phyloP scores from a whole-genome alignment of 2,113 vertebrate genomes.

The Suncus etruscus region DNA sequence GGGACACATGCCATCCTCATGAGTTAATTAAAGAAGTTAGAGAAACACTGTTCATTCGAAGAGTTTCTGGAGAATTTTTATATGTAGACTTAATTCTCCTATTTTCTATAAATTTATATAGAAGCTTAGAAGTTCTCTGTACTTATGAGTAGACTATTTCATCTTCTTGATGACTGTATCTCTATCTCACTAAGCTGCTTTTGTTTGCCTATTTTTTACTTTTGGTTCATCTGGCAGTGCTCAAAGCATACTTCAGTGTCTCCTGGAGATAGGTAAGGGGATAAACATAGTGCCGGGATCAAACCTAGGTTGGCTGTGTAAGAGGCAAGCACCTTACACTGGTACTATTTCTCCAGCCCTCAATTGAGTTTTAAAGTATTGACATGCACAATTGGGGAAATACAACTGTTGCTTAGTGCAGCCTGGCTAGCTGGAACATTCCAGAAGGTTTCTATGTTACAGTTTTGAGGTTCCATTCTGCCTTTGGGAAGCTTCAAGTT shows the following conservation, averaged over 20 bases:
- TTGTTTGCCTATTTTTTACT: too few relatives aligned
- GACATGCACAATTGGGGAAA: constrained; percentile 28
- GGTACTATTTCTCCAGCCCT: not conserved
- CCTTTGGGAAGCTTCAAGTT: not conserved
- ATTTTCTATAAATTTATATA: not conserved
- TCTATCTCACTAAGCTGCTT: not conserved
- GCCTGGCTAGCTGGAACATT: not conserved
- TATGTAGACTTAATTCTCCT: constrained; percentile 15
- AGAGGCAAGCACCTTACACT: too few relatives aligned
- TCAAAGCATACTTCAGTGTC: too few relatives aligned
- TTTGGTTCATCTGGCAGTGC: too few relatives aligned
- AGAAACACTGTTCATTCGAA: not conserved
- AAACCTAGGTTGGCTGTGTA: too few relatives aligned
- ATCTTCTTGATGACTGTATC: constrained; percentile 19
- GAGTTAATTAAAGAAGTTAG: not conserved
- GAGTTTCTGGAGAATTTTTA: not conserved
- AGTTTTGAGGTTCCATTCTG: not conserved
- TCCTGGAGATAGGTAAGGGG: too few relatives aligned
- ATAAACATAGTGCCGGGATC: too few relatives aligned
- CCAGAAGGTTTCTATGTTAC: not conserved
- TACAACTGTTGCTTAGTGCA: not conserved
- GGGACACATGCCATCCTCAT: not conserved
- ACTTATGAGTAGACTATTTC: not conserved
- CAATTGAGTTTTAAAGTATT: constrained; percentile 49
- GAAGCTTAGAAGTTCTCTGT: not conserved